phyloP scores from a whole-genome alignment of 2,888 invertebrate genomes.

The Scotopteryx bipunctaria region DNA sequence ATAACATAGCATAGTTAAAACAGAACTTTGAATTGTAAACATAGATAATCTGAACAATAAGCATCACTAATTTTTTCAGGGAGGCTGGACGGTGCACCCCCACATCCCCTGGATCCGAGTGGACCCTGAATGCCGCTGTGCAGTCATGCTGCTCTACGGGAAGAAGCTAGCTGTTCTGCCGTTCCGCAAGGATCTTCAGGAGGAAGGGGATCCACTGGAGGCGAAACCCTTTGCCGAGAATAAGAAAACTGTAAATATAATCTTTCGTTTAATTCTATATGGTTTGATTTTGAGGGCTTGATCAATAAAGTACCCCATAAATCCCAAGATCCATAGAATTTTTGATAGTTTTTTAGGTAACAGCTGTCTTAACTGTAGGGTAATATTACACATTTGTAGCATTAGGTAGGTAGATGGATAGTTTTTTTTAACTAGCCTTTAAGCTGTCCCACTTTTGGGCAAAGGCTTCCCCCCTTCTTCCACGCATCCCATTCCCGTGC shows the following conservation, averaged over 20 bases:
- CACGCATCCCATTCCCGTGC: too few relatives aligned
- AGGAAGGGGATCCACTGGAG: slow-evolving; percentile 88
- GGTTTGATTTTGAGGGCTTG: slow-evolving; percentile 13
- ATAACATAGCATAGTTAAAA: too few relatives aligned
- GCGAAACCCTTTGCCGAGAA: slow-evolving; percentile 84
- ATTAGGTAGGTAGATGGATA: too few relatives aligned
- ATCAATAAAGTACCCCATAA: neutral
- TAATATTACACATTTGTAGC: too few relatives aligned
- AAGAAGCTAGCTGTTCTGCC: slow-evolving; percentile 96
- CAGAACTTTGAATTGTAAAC: too few relatives aligned
- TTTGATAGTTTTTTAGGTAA: too few relatives aligned
- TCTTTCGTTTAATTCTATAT: slow-evolving; percentile 17
- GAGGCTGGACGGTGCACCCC: slow-evolving; percentile 94
- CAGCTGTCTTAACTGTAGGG: too few relatives aligned
- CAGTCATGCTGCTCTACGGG: slow-evolving; percentile 97
- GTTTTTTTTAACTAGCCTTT: too few relatives aligned
- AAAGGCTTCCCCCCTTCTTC: too few relatives aligned
- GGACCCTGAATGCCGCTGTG: slow-evolving; percentile 98
- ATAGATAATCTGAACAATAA: too few relatives aligned
- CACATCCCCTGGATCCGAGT: slow-evolving; percentile 93
- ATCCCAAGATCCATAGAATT: neutral
- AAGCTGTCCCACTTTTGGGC: too few relatives aligned
- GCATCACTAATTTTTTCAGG: slow-evolving; percentile 76
- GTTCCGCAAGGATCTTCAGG: slow-evolving; percentile 89
- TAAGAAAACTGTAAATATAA: slow-evolving; percentile 75